Conservation (phyloP, 2,113 vertebrate species). For the Bujurquina vittata region DNA sequence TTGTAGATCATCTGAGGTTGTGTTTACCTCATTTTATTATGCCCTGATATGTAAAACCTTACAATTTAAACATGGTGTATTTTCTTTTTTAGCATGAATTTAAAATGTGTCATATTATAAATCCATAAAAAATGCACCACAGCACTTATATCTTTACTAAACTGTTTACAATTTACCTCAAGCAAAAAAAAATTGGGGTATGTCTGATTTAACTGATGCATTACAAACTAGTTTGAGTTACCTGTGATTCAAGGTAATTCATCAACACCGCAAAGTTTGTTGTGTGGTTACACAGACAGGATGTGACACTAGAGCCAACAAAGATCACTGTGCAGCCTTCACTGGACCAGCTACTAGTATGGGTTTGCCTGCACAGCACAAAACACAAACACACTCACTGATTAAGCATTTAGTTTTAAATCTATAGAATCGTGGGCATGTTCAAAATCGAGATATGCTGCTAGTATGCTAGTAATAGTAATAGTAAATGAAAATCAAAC, state of each 20-base stretch:
- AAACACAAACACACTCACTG: not conserved
- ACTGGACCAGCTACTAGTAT: constrained; percentile 77
- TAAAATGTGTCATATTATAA: not conserved
- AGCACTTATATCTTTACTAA: fast-evolving
- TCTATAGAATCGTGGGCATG: not conserved
- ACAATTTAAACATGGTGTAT: too few species aligned
- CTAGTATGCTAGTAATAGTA: not conserved
- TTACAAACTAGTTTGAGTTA: constrained; percentile 32
- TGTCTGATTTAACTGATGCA: not conserved
- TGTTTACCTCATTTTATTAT: not conserved
- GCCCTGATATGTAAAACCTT: fast-evolving
- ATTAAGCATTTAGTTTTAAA: not conserved
- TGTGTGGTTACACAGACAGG: constrained; percentile 83
- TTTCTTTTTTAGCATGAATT: not conserved
- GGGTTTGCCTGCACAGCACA: constrained; percentile 55
- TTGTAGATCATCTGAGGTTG: not conserved
- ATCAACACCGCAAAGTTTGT: constrained; percentile 85
- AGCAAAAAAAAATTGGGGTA: not conserved
- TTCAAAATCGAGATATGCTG: not conserved
- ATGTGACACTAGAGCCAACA: constrained; percentile 60
- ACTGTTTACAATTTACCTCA: not conserved
- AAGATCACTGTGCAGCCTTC: constrained; percentile 77
- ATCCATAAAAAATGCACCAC: not conserved
- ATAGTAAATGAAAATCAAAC: not conserved
- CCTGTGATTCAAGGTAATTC: constrained; percentile 80